These are phyloP conservation scores for Bombus soroeensis DNA, from an alignment of 1,140 invertebrate species.

Conservation along the genomic window DNA sequence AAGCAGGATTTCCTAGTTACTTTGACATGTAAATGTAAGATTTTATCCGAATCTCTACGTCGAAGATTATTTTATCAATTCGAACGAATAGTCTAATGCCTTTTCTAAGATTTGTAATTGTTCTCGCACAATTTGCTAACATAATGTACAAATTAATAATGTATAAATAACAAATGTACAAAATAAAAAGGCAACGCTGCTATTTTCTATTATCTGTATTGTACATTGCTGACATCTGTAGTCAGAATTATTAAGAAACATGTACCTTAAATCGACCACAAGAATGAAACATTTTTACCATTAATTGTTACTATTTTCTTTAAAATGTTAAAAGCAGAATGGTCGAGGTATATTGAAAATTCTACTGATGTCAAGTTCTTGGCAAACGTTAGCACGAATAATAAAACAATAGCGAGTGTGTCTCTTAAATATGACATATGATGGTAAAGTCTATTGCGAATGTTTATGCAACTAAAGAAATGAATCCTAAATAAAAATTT, in stretches of 20 bases:
- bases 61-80: neutral
- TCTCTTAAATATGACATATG: neutral
- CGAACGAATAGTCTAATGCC: neutral
- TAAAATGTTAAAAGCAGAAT: neutral
- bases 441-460: neutral
- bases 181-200: conserved; percentile 40
- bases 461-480: neutral
- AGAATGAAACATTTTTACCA: neutral
- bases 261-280: neutral
- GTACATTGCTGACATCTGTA: neutral
- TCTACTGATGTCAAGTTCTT: conserved; percentile 2
- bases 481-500: neutral
- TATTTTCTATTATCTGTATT: conserved; percentile 38
- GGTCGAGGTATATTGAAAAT: neutral
- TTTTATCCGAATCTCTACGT: neutral
- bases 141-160: conserved; percentile 13
- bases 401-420: neutral
- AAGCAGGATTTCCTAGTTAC: neutral
- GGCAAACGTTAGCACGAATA: neutral
- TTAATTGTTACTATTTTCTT: neutral
- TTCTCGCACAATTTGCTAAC: conserved; percentile 10
- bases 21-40: neutral
- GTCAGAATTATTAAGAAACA: neutral
- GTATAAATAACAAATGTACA: conserved; percentile 37
- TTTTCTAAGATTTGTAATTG: conserved; percentile 36